A percentile compares a stretch with the other conserved stretches of the same genome.
phyloP scores from a whole-genome alignment of 2,797 vertebrate genomes.

The Catostomus latipinnis region DNA sequence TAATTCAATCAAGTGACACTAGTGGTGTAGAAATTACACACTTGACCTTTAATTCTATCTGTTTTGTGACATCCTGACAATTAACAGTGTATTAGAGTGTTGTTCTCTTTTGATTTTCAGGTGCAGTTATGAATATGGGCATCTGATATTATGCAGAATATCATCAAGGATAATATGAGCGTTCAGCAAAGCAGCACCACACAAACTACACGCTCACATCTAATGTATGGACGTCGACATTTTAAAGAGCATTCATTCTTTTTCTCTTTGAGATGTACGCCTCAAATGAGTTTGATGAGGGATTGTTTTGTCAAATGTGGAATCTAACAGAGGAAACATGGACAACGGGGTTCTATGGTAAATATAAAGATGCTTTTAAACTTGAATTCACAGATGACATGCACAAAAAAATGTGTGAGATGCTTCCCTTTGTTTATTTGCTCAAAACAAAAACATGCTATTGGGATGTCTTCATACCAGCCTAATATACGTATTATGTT shows the following conservation, averaged over 20 bases:
- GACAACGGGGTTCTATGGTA: conserved; percentile 7
- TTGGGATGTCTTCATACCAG: conserved; percentile 47
- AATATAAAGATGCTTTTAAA: conserved; percentile 54
- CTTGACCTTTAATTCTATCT: too few relatives aligned
- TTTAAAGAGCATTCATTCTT: conserved; percentile 24
- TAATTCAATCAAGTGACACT: too few relatives aligned
- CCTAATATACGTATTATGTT: conserved; percentile 49
- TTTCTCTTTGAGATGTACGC: conserved; percentile 33
- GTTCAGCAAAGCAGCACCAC: conserved; percentile 8
- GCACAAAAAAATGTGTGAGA: conserved; percentile 46
- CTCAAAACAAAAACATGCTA: conserved; percentile 35
- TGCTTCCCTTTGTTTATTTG: conserved; percentile 51
- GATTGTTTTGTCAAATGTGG: conserved; percentile 27
- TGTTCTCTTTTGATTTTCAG: conserved; percentile 55
- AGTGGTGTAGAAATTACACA: too few relatives aligned
- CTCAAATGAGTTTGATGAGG: conserved; percentile 8
- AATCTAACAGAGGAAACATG: conserved; percentile 26
- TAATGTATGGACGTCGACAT: not conserved
- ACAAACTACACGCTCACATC: not conserved
- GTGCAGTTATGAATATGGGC: conserved; percentile 16
- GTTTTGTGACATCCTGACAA: not conserved
- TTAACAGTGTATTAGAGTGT: not conserved
- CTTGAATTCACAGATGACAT: conserved; percentile 69
- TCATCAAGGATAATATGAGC: not conserved
- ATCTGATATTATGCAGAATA: not conserved